Evolutionary conservation across 2,888 invertebrate genomes (phyloP), one percentile per base, ranked within the genome.

Genomic region (Nomada flava): DNA sequence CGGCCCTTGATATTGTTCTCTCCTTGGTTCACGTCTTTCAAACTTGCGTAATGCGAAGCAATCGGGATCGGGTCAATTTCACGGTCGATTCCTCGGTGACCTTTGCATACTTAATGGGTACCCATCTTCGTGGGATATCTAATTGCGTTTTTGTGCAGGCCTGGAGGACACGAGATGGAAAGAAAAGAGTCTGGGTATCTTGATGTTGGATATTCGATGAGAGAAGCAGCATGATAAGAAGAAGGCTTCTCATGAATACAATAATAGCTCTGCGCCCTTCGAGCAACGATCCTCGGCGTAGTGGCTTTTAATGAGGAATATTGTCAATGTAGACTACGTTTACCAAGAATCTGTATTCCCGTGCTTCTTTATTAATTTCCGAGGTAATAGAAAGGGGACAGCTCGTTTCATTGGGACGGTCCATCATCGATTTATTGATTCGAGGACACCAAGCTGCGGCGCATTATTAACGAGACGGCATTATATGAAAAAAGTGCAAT

Each of bases 231-330:
- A 52, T 52, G 67, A 68, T 82, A 87, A 81, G 84, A 82, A 71
- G 73, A 82, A 57, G 82, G 83, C 79, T 91, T 86, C 90, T 92
- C 92, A 92, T 92, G 91, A 92, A 92, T 92, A 92, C 87, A 91
- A 89, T 92, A 91, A 92, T 91, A 90, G 89, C 90, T 79, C 82
- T 84, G 88, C 83, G 86, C 86, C 86, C 88, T 87, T 83, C 79
- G 69, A 81, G 85, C 83, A 53, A 81, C 78, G 42, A 78, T 53
- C 63, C 64, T 68, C 78, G 55, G 52, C 82, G 70, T 83, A 73
- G 75, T 78, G 73, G 82, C 85, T 86, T 90, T 89, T 90, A 89
- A 91, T 89, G 84, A 89, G 79, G 84, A 85, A 79, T 88, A 91
- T 90, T 85, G 90, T 83, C 85, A 57, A 55, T 63, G 65, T 65